Base-by-base conservation (phyloP, 1,140 invertebrate genomes). In the Camponotus vicinus region DNA sequence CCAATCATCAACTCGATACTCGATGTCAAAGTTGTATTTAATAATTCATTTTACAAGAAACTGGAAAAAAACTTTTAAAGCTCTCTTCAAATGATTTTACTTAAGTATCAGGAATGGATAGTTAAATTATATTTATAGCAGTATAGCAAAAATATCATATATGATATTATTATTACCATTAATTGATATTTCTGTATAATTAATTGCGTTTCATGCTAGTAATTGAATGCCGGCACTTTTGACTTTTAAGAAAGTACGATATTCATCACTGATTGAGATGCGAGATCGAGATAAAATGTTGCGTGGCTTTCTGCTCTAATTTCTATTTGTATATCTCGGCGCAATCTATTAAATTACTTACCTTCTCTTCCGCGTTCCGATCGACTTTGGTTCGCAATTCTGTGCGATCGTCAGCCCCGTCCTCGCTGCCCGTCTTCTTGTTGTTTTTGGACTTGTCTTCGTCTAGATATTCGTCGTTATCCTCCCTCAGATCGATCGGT, bases 301-400 rank as follows among this genome's bases (percentile, higher is more conserved):
- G 49, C 32, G 57, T 66, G 61, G 52, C 55, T 87, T 69, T 85
- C 45, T 45, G 75, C 55, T 87, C 70, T 82, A 73, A 85, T 89
- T 87, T 87, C 69, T 80, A 75, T 76, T 71, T 85, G 42, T 49
- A 80, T 49, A 59, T 15, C 34, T 45, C 61, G 27, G 73, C 70
- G 34, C 69, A 40, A 87, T 87, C 75, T 42, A 77, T 78, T 61
- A 75, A 83, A 86, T 90, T 21, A 49, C 83, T 90, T 88, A 91
- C 90, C 90, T 91, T 88, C 52, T 86, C 87, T 90, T 88, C 89
- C 59, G 64, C 69, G 49, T 86, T 84, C 57, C 69, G 78, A 40
- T 85, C n/a, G 21, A 59, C 45, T 34, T 73, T 59, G 66, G n/a
- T 21, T 49, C 32, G 76, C 6, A 59, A 82, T 15, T 83, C 79